phyloP scores from a whole-genome alignment of 2,113 vertebrate species.

The Tragelaphus buxtoni region DNA sequence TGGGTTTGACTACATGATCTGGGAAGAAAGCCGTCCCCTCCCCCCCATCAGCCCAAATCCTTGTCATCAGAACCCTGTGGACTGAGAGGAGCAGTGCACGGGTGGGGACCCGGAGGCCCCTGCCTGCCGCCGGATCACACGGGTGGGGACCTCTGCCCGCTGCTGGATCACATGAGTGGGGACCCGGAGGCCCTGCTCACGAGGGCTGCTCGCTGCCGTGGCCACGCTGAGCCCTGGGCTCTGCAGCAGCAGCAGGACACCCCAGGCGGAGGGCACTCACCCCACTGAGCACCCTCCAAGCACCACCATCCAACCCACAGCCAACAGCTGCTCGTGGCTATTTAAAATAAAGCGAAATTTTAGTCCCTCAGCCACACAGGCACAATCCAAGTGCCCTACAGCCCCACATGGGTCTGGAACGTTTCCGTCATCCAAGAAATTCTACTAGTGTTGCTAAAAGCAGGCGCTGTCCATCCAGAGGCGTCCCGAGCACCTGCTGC shows the following conservation, averaged over 20 bases:
- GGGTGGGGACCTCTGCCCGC: too few species aligned
- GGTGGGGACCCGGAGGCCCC: neutral
- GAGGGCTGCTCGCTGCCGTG: neutral
- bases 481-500: fast-evolving
- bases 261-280: neutral
- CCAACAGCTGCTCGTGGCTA: neutral
- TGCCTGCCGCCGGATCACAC: fast-evolving
- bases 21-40: neutral
- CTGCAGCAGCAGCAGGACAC: neutral
- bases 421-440: neutral
- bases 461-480: neutral
- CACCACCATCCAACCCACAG: neutral
- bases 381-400: neutral
- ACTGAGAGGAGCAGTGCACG: too few species aligned
- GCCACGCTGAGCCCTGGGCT: neutral
- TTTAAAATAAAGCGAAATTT: neutral
- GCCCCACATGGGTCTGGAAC: neutral
- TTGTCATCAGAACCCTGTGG: neutral
- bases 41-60: neutral
- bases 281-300: neutral
- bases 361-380: neutral
- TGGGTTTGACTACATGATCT: neutral
- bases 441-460: neutral
- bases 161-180: fast-evolving
- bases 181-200: neutral